phyloP scores from a whole-genome alignment of 2,888 invertebrate species.

The Macaria liturata region DNA sequence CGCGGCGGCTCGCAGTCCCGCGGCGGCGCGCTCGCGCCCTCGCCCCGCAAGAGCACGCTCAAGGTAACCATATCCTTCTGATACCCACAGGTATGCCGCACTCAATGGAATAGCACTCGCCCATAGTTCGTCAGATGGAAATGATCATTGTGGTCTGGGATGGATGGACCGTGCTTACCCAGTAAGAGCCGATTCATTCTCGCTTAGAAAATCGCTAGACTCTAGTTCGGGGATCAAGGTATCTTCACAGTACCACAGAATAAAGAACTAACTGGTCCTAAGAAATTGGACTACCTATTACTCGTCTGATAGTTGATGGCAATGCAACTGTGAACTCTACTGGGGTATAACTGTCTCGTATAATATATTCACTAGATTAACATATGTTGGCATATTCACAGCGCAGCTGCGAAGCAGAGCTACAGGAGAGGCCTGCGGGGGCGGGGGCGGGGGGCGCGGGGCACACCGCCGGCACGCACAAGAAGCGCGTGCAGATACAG shows the following conservation, averaged over 20 bases:
- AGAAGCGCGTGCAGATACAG: constrained; percentile 91
- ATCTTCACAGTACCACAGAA: too few species aligned
- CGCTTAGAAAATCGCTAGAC: too few species aligned
- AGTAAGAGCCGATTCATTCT: too few species aligned
- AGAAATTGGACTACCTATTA: too few species aligned
- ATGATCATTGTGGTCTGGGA: too few species aligned
- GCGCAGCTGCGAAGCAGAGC: constrained; percentile 80
- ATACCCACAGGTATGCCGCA: not conserved
- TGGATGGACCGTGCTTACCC: too few species aligned
- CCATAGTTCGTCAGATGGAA: too few species aligned
- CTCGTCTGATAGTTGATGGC: too few species aligned
- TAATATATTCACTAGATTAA: constrained; percentile 42
- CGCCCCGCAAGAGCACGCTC: constrained; percentile 73
- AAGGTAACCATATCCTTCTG: constrained; percentile 67
- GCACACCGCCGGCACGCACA: constrained; percentile 76
- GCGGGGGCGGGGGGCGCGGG: constrained; percentile 59
- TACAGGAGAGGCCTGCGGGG: constrained; percentile 64
- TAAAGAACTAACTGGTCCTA: too few species aligned
- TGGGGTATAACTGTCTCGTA: too few species aligned
- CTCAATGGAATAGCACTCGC: not conserved
- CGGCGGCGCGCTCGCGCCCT: constrained; percentile 47
- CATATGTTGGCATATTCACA: constrained; percentile 68
- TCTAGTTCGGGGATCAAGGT: too few species aligned
- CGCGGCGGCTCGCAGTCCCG: constrained; percentile 43
- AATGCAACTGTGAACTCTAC: too few species aligned